phyloP scores from a whole-genome alignment of 1,140 invertebrate species.

The Watersipora subatra region DNA sequence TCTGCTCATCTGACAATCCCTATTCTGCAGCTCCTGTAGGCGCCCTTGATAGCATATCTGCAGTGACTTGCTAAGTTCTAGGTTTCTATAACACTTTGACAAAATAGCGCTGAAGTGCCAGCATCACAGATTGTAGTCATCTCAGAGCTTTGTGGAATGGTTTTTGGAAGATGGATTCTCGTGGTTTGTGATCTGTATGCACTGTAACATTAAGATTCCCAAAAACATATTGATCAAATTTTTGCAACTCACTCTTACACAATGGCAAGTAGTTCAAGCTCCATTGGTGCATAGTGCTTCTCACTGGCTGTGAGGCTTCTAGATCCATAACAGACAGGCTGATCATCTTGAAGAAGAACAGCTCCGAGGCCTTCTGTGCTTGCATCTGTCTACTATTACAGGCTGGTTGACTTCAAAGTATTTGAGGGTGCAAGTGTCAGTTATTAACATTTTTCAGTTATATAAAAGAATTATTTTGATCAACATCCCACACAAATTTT shows the following conservation, averaged over 20 bases:
- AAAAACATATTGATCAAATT: conserved; percentile 37
- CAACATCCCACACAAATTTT: neutral
- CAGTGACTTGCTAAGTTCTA: too few species aligned
- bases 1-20: neutral
- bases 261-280: conserved; percentile 40
- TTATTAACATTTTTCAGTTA: neutral
- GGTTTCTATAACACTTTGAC: conserved; percentile 10
- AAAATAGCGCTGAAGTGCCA: conserved; percentile 14
- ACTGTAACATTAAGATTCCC: conserved; percentile 11
- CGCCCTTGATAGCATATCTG: neutral
- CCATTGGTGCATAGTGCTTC: conserved; percentile 39
- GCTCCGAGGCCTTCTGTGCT: conserved; percentile 33
- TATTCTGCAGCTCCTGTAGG: neutral
- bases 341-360: conserved; percentile 32
- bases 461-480: neutral
- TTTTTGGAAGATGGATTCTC: conserved; percentile 17
- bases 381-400: conserved; percentile 24
- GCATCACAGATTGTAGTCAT: conserved; percentile 18
- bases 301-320: conserved; percentile 24
- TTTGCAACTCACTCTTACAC: conserved; percentile 24
- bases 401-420: conserved; percentile 12
- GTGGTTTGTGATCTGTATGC: conserved; percentile 16
- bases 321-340: conserved; percentile 32
- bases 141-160: conserved; percentile 13
- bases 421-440: conserved; percentile 8